Conservation (phyloP, 2,113 vertebrate species). For the Cryptoleucopteryx plumbea region DNA sequence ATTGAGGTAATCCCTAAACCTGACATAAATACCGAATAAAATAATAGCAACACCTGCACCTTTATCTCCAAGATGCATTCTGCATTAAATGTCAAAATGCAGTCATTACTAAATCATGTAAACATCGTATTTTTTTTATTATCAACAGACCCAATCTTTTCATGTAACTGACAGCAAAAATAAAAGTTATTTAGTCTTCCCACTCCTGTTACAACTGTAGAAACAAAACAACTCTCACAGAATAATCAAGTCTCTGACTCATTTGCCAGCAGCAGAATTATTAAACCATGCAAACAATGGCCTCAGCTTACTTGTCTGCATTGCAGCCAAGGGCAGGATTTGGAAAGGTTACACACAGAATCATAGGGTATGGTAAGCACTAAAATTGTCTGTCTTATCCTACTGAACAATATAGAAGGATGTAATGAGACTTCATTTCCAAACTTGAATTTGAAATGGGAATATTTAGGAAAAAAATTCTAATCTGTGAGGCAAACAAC, state of each 20-base stretch:
- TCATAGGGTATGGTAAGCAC: not conserved
- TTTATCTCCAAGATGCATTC: not conserved
- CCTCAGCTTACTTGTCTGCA: not conserved
- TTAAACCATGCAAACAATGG: not conserved
- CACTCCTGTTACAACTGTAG: not conserved
- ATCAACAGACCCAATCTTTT: not conserved
- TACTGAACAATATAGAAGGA: not conserved
- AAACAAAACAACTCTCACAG: not conserved
- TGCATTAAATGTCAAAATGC: not conserved
- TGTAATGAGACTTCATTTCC: not conserved
- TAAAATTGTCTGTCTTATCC: not conserved
- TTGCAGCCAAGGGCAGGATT: not conserved
- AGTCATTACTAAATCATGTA: not conserved
- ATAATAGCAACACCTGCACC: not conserved
- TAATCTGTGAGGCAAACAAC: not conserved
- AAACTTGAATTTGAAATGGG: not conserved
- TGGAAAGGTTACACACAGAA: not conserved
- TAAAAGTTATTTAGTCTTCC: not conserved
- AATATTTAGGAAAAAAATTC: not conserved
- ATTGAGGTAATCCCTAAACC: rapidly evolving
- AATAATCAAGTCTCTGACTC: not conserved
- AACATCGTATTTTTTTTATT: not conserved
- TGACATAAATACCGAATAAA: not conserved
- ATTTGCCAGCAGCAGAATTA: not conserved
- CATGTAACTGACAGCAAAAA: not conserved